These are phyloP conservation scores for Nemopilema nomurai DNA, from an alignment of 30 jellyfish, hydroid and myxozoan species.

Conservation along the genomic window DNA sequence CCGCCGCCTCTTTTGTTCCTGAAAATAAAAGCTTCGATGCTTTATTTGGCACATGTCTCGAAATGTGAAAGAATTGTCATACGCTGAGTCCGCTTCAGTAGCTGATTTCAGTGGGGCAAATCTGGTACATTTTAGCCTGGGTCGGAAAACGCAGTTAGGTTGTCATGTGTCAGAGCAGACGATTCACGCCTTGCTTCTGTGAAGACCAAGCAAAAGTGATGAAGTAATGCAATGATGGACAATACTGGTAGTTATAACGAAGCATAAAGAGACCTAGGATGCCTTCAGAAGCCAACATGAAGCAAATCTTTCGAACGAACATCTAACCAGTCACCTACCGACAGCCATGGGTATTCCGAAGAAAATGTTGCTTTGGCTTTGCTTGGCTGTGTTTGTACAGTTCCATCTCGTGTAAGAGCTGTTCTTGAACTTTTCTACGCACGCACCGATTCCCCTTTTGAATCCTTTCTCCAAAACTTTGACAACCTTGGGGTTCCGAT, in stretches of 20 bases:
- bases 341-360: constrained; percentile 63
- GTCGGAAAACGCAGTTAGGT: too few species aligned
- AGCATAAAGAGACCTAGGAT: too few species aligned
- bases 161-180: too few species aligned
- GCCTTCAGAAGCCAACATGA: too few species aligned
- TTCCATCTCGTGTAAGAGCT: constrained; percentile 73
- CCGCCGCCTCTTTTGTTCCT: constrained; percentile 81
- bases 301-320: not conserved
- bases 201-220: too few species aligned
- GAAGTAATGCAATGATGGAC: too few species aligned
- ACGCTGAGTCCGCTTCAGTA: too few species aligned
- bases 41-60: not conserved
- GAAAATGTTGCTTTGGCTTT: constrained; percentile 38
- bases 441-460: constrained; percentile 47
- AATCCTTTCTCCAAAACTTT: constrained; percentile 65
- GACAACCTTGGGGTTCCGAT: constrained; percentile 48
- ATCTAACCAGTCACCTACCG: constrained; percentile 14
- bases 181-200: too few species aligned
- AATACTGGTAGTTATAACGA: too few species aligned
- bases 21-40: not conserved
- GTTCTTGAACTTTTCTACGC: constrained; percentile 44
- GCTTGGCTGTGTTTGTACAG: constrained; percentile 63
- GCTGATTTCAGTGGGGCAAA: too few species aligned
- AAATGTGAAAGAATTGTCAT: too few species aligned
- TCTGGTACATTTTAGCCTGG: too few species aligned